Percentiles rank a stretch among this genome's conserved stretches.
These are phyloP conservation scores for Apamea anceps DNA, from an alignment of 2,888 invertebrate species.

Conservation along the genomic window DNA sequence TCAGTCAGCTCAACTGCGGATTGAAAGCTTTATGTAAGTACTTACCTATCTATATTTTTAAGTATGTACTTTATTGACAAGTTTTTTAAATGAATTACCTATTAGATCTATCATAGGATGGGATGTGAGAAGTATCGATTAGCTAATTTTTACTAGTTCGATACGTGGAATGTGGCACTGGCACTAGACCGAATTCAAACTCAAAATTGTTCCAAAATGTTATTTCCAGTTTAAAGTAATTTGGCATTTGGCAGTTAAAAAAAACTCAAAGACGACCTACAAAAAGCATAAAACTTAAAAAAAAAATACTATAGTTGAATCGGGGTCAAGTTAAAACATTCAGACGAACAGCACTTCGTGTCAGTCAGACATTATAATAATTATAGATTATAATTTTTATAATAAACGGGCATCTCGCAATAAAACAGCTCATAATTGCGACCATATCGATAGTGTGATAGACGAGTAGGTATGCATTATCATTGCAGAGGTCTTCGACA, in stretches of 20 bases:
- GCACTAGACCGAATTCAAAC: background rate
- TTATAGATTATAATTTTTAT: constrained; percentile 14
- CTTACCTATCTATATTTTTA: background rate
- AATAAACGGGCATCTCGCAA: constrained; percentile 43
- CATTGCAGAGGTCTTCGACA: constrained; percentile 62
- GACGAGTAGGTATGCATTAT: constrained; percentile 59
- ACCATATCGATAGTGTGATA: constrained; percentile 49
- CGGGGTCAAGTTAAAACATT: constrained; percentile 50
- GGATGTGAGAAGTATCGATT: background rate
- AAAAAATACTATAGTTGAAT: background rate
- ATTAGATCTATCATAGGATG: background rate
- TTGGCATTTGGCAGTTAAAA: no score
- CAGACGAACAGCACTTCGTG: constrained; percentile 35
- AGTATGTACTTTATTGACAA: no score
- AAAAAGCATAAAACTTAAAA: background rate
- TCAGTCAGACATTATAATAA: constrained; percentile 44
- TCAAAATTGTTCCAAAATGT: no score
- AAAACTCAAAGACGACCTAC: background rate
- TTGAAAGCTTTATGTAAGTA: background rate
- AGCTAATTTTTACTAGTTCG: background rate
- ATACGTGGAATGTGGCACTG: background rate
- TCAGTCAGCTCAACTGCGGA: background rate
- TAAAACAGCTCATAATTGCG: constrained; percentile 47
- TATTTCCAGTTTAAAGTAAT: background rate
- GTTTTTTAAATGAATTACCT: background rate